These are phyloP conservation scores for Sapajus apella DNA, from an alignment of 2,113 vertebrate genomes.

Conservation along the genomic window DNA sequence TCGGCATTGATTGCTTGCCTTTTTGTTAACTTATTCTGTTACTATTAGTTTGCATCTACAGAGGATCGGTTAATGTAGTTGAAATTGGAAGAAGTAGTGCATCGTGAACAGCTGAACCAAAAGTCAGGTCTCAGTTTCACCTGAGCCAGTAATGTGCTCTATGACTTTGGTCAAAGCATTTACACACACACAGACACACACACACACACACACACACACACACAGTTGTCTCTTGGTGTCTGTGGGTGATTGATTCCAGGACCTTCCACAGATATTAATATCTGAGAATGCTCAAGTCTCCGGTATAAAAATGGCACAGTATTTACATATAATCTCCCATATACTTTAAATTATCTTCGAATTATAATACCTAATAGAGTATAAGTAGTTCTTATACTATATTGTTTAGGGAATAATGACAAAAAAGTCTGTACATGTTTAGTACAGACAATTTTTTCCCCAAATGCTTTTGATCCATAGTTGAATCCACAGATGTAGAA, in stretches of 20 bases:
- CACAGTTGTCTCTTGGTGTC: neutral
- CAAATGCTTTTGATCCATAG: neutral
- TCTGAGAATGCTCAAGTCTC: neutral
- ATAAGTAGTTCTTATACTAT: neutral
- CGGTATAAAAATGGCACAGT: neutral
- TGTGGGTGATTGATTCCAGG: neutral
- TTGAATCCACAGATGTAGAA: neutral
- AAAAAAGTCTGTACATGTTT: neutral
- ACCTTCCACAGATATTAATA: neutral
- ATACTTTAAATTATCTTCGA: neutral
- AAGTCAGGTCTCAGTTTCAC: neutral
- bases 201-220: too few species aligned
- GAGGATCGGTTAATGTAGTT: neutral
- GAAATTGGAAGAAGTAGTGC: neutral
- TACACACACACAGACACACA: rapidly evolving
- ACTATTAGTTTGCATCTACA: slow-evolving; percentile 44
- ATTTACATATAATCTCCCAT: neutral
- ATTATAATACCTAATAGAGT: neutral
- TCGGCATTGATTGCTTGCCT: neutral
- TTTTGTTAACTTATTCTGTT: slow-evolving; percentile 68
- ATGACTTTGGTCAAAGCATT: neutral
- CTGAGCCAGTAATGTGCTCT: neutral
- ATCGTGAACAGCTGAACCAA: rapidly evolving
- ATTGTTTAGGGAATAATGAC: neutral
- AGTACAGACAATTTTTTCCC: neutral